Evolutionary conservation across 2,888 invertebrate genomes (phyloP).

Genomic region (Acanthosepion lycidas): DNA sequence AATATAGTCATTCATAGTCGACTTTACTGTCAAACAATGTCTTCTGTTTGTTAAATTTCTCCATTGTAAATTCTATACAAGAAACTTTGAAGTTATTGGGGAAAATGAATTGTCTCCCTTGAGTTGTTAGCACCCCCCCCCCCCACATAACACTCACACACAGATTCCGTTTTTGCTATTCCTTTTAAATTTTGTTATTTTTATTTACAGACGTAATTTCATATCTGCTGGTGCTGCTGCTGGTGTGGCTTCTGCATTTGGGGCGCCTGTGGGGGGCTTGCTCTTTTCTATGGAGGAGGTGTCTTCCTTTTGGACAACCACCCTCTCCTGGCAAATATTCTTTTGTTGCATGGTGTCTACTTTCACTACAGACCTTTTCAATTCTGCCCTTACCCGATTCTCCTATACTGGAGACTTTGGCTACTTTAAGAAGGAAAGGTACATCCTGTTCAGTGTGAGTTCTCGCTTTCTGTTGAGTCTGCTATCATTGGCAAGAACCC

Average conservation of each 20-base stretch:
- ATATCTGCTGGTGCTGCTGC: slow-evolving; percentile 75
- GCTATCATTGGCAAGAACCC: not conserved
- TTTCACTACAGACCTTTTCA: slow-evolving; percentile 73
- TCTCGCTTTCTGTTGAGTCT: slow-evolving; percentile 1
- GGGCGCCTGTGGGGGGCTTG: slow-evolving; percentile 76
- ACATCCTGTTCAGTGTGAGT: slow-evolving; percentile 72
- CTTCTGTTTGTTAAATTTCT: too few species aligned
- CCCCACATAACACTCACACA: too few species aligned
- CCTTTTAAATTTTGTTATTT: not conserved
- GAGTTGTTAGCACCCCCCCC: too few species aligned
- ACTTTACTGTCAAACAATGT: too few species aligned
- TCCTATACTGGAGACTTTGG: slow-evolving; percentile 71
- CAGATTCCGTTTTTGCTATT: too few species aligned
- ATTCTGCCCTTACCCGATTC: slow-evolving; percentile 72
- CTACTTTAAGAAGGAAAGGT: slow-evolving; percentile 73
- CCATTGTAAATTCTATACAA: too few species aligned
- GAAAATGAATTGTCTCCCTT: too few species aligned
- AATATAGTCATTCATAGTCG: too few species aligned
- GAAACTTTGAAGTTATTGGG: too few species aligned
- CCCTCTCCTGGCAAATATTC: slow-evolving; percentile 76
- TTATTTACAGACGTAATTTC: slow-evolving; percentile 70
- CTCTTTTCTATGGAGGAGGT: slow-evolving; percentile 77
- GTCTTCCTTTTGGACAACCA: slow-evolving; percentile 76
- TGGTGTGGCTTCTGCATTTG: slow-evolving; percentile 76
- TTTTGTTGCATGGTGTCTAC: slow-evolving; percentile 76